Evolutionary conservation across 1,140 invertebrate genomes (phyloP), one percentile per base, ranked within the genome.

Genomic region (Bombus consobrinus): DNA sequence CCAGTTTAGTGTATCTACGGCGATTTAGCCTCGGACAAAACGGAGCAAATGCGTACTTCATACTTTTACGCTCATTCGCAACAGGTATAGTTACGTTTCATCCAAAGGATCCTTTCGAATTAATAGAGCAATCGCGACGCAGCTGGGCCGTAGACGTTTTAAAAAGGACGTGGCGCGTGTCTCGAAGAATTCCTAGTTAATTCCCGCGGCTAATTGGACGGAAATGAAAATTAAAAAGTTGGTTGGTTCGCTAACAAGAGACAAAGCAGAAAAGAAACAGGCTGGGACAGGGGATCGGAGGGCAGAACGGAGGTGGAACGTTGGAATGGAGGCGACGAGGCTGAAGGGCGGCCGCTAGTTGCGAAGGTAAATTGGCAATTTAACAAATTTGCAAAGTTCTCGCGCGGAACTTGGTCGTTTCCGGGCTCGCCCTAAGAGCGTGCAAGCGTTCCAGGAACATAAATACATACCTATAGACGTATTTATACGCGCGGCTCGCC

Each of bases 381-480:
- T 94, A 94, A 94, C 93, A 95, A 95, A 95, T 94, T 94, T 94
- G 91, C 93, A 93, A 94, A 95, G 91, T 94, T 94, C 85, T 86
- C 77, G 83, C 86, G 86, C 81, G 86, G 83, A 91, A 93, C 89
- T 91, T 92, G 34, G 69, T 59, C 59, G 76, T 41, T 66, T 41
- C 47, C 57, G 15, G 13, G 43, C 53, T 12, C 13, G 66, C 41
- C 72, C 81, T 12, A 75, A 57, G 41, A 28, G 74, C 47, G 47
- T 53, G 47, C 47, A 87, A 86, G 72, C 84, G 87, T 88, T 87
- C 66, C 76, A 76, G 4, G 37, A 88, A 86, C 85, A 86, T 88
- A 89, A 90, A 91, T 89, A 88, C 86, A 83, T 83, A 22, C 47
- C 47, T 53, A 73, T 72, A 53, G 80, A 86, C 85, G 74, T 78